Evolutionary conservation across 1,140 invertebrate species (phyloP), one percentile per base, ranked within the genome.

Genomic region (Drosophila tropicalis): DNA sequence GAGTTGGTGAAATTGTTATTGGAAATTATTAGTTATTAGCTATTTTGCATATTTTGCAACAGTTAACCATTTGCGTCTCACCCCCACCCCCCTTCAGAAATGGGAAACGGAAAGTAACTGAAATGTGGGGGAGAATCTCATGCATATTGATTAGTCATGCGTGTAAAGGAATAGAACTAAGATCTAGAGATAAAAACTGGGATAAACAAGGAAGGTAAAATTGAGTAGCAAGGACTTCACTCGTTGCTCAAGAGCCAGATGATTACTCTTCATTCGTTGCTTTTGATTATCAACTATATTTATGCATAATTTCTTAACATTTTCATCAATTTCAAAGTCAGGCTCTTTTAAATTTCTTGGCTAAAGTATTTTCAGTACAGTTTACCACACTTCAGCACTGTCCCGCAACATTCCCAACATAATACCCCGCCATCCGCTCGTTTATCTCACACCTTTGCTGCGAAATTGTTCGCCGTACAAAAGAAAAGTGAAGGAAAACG

Each of bases 1-100:
- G 6, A 34, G 56, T 5, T 7, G 13, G 3, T 1, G 36, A 67
- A 77, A 76, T 76, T 77, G 75, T 77, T 77, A 76, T 72, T 66
- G 67, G 62, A 77, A 77, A 77, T 77, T 77, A 76, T 67, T 62
- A 77, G 57, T 62, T 76, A 70, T 77, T 71, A 70, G 67, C 55
- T 76, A 39, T 36, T 77, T 77, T 55, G 74, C 75, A 77, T 77
- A 77, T 77, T 71, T 70, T 57, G 64, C 65, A 73, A 56, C 47
- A 66, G 32, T 72, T 51, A 60, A 39, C 29, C 57, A 39, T 19
- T 19, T 19, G 3, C 5, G 15, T 19, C 36, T 7, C 44, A 25
- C 17, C 17, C 5, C 6, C n/a, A n/a, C n/a, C n/a, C n/a, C n/a
- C n/a, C n/a, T n/a, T 0, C 6, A 22, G 9, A 47, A 19, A 47